These are phyloP conservation scores for Oxyura jamaicensis DNA, from an alignment of 2,113 vertebrate species.

Conservation along the genomic window DNA sequence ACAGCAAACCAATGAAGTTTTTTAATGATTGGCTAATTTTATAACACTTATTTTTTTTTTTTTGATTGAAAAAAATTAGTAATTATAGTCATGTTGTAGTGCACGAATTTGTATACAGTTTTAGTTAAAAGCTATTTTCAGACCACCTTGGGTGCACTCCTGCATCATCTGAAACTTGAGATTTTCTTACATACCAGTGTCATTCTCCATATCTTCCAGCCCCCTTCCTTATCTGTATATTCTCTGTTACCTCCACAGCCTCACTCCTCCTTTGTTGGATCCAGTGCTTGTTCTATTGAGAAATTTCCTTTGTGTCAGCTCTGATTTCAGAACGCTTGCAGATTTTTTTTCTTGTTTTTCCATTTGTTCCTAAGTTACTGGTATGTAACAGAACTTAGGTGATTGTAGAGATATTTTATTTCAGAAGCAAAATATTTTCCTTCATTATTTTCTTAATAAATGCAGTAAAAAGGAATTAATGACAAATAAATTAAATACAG, in stretches of 20 bases:
- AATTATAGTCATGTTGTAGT: background rate
- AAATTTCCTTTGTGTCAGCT: background rate
- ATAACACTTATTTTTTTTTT: background rate
- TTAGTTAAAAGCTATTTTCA: slow-evolving; percentile 1
- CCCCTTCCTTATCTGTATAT: background rate
- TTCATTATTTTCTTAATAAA: background rate
- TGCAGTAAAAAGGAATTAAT: background rate
- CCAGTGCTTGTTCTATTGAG: background rate
- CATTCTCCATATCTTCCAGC: background rate
- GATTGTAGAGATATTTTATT: background rate
- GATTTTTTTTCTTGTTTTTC: background rate
- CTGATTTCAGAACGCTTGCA: background rate
- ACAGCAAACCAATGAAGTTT: background rate
- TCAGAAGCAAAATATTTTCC: background rate
- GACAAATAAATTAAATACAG: background rate
- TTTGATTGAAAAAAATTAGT: background rate
- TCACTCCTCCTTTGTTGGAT: background rate
- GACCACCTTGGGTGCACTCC: background rate
- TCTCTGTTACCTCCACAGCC: background rate
- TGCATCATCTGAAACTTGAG: background rate
- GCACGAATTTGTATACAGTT: background rate
- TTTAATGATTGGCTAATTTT: background rate
- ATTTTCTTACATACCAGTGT: slow-evolving; percentile 11
- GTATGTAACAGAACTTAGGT: background rate
- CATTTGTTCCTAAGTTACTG: background rate